phyloP scores from a whole-genome alignment of 2,797 vertebrate genomes.

The Pitangus sulphuratus region DNA sequence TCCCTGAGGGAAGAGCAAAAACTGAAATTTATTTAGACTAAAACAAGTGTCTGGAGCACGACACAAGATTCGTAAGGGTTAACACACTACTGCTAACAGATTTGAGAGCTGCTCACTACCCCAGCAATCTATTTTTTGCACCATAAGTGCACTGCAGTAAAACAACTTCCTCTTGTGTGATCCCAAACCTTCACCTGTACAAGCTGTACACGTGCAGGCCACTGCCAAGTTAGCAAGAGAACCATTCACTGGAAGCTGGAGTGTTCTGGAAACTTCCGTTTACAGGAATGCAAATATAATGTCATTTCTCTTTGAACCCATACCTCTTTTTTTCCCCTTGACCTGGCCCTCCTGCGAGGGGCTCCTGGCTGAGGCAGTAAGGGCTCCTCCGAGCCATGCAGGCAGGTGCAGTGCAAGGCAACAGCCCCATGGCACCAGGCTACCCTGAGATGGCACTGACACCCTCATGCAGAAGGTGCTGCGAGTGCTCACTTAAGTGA shows the following conservation, averaged over 20 bases:
- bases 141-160: not conserved
- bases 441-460: not conserved
- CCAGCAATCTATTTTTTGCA: not conserved
- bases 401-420: accelerated
- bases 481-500: not conserved
- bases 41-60: not conserved
- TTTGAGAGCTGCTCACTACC: not conserved
- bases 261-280: not conserved
- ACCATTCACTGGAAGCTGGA: not conserved
- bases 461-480: not conserved
- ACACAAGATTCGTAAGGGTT: not conserved
- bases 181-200: slow-evolving; percentile 36
- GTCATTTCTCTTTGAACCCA: not conserved
- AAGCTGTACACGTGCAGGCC: not conserved
- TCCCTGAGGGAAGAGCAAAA: not conserved
- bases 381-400: accelerated
- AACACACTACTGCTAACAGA: not conserved
- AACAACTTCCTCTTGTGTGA: slow-evolving; percentile 12
- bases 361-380: not conserved
- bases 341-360: accelerated
- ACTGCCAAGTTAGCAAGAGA: not conserved
- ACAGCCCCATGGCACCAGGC: not conserved
- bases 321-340: not conserved
- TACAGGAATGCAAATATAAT: not conserved
- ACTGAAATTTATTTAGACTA: not conserved